Percentiles rank a stretch among this genome's conserved stretches.
Evolutionary conservation across 2,113 vertebrate species (phyloP).

Genomic region (Cepphus grylle): DNA sequence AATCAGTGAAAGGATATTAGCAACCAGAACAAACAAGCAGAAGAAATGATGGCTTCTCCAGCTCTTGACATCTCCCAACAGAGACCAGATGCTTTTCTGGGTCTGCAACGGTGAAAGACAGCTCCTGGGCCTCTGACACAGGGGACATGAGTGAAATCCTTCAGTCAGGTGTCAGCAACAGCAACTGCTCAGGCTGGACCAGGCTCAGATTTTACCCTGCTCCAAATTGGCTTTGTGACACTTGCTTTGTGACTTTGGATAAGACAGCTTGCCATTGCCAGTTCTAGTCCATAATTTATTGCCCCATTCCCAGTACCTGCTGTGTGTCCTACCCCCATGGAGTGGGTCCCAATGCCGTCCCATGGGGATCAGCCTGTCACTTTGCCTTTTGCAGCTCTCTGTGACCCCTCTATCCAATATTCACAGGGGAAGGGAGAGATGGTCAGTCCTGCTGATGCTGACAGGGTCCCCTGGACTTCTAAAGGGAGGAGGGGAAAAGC

Average conservation of each 20-base stretch:
- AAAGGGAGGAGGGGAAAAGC: background rate
- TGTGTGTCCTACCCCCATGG: background rate
- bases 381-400: background rate
- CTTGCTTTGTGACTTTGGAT: background rate
- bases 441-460: background rate
- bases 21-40: background rate
- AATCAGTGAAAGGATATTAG: background rate
- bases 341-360: background rate
- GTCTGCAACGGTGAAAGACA: background rate
- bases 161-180: background rate
- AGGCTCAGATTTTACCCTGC: background rate
- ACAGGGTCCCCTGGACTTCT: background rate
- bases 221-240: rapidly evolving
- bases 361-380: background rate
- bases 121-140: background rate
- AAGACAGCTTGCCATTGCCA: background rate
- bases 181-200: background rate
- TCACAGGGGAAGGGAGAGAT: background rate
- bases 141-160: background rate
- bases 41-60: background rate
- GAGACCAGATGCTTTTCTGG: background rate
- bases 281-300: background rate
- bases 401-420: background rate
- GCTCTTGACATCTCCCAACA: background rate
- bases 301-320: too few species aligned